These are phyloP conservation scores for Labrus mixtus DNA, from an alignment of 2,113 vertebrate genomes.

Conservation along the genomic window DNA sequence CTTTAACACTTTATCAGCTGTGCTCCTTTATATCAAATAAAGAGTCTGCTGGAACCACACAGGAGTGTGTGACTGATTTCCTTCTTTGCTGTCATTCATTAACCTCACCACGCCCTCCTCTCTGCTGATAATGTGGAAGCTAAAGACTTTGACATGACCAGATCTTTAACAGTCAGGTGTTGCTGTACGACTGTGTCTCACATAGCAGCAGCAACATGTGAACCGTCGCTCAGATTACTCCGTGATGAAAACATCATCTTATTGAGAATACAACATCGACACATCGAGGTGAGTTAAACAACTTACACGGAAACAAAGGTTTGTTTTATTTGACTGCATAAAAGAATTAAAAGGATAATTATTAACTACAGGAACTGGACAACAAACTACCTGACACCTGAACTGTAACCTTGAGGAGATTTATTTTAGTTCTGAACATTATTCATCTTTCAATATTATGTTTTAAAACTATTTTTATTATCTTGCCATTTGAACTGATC, in stretches of 20 bases:
- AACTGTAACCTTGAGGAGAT: background rate
- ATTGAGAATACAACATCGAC: background rate
- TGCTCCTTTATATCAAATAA: conserved; percentile 71
- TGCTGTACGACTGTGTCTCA: background rate
- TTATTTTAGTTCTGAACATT: background rate
- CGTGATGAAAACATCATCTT: background rate
- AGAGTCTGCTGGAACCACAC: conserved; percentile 59
- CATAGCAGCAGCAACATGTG: background rate
- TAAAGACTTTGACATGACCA: conserved; percentile 24
- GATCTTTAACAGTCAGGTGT: background rate
- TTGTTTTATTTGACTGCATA: background rate
- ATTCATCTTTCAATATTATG: no score
- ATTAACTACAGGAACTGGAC: conserved; percentile 40
- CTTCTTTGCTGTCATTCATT: conserved; percentile 61
- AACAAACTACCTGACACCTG: background rate
- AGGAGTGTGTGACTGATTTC: conserved; percentile 21
- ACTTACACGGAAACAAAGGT: background rate
- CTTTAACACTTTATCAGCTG: conserved; percentile 62
- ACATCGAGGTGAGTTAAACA: conserved; percentile 30
- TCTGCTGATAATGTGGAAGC: conserved; percentile 37
- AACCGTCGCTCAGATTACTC: background rate
- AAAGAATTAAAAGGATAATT: conserved; percentile 42
- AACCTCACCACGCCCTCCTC: conserved; percentile 49
- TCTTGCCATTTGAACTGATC: no score
- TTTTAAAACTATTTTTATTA: background rate